Percentiles rank a stretch among this genome's conserved stretches.
Evolutionary conservation across 2,113 vertebrate genomes (phyloP).

Genomic region (Rhinoderma darwinii): DNA sequence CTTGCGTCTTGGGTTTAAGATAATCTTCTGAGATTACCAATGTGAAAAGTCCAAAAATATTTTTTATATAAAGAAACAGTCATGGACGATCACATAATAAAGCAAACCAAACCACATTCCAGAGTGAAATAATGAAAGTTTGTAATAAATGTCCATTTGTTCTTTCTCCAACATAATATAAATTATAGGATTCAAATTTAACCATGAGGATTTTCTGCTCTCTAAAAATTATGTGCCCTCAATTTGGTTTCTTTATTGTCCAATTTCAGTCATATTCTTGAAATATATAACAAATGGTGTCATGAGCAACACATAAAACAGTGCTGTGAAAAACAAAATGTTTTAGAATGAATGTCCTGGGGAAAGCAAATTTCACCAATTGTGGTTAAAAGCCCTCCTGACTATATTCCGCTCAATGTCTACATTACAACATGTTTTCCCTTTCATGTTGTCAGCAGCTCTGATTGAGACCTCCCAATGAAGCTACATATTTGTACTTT

Average conservation of each 20-base stretch:
- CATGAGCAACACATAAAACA: conserved; percentile 12
- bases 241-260: conserved; percentile 28
- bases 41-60: background rate
- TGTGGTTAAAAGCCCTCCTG: conserved; percentile 45
- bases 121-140: conserved; percentile 11
- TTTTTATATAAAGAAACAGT: background rate
- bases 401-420: conserved; percentile 38
- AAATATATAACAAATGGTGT: conserved; percentile 27
- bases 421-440: conserved; percentile 31
- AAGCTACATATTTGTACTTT: conserved; percentile 53
- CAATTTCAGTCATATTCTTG: conserved; percentile 19
- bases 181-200: conserved; percentile 29
- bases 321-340: conserved; percentile 45
- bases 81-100: conserved; percentile 13
- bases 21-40: background rate
- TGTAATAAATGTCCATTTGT: conserved; percentile 13
- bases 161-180: conserved; percentile 7
- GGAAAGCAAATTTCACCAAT: conserved; percentile 50
- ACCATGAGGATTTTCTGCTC: conserved; percentile 7
- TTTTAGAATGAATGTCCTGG: conserved; percentile 44
- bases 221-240: conserved; percentile 22
- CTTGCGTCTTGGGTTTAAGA: background rate
- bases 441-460: conserved; percentile 37
- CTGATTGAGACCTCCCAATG: conserved; percentile 56
- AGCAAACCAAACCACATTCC: background rate